Conservation (phyloP, 2,888 invertebrate genomes). For the Psococerastis gibbosa region DNA sequence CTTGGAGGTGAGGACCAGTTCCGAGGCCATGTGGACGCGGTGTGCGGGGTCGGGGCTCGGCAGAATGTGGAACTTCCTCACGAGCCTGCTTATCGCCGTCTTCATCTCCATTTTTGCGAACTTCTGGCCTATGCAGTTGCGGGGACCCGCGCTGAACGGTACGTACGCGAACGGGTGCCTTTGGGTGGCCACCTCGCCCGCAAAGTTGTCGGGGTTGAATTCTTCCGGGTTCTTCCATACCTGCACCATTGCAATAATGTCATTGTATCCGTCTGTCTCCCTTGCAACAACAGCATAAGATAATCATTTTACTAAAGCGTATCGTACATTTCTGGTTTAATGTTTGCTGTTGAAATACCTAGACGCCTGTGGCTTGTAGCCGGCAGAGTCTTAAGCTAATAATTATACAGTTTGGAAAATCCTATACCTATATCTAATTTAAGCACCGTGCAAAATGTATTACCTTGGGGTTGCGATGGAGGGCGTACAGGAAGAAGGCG, state of each 20-base stretch:
- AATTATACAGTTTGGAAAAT: no score
- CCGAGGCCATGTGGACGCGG: neutral
- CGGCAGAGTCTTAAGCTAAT: no score
- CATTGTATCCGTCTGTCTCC: no score
- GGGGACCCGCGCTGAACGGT: constrained; percentile 7
- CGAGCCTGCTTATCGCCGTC: neutral
- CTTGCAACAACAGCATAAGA: no score
- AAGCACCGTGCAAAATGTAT: neutral
- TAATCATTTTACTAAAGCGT: no score
- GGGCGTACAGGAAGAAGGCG: constrained; percentile 1
- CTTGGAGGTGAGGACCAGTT: neutral
- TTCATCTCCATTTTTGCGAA: constrained; percentile 5
- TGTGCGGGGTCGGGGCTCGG: neutral
- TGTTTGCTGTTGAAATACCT: no score
- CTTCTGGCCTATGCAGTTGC: constrained; percentile 8
- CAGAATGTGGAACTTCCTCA: neutral
- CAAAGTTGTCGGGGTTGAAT: constrained; percentile 3
- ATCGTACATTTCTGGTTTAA: no score
- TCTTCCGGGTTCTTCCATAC: constrained; percentile 1
- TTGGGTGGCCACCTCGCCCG: neutral
- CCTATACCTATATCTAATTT: no score
- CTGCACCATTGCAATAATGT: no score
- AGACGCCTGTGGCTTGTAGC: no score
- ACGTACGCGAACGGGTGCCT: constrained; percentile 1
- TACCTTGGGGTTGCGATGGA: constrained; percentile 3